These are phyloP conservation scores for Plebejus melissa DNA, from an alignment of 2,888 invertebrate genomes.

Conservation along the genomic window DNA sequence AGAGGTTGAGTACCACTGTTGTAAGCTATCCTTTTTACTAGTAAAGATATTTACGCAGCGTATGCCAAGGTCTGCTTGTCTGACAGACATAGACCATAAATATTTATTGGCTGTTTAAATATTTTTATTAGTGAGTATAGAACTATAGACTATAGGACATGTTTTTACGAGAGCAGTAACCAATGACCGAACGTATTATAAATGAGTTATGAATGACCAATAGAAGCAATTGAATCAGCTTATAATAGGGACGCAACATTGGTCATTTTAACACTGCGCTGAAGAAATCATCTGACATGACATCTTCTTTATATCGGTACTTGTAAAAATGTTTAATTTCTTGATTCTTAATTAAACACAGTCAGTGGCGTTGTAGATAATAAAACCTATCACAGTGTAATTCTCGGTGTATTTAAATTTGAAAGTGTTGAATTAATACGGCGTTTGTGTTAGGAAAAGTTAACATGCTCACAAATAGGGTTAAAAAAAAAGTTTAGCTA, in stretches of 20 bases:
- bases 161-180: neutral
- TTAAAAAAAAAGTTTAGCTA: neutral
- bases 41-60: too few relatives aligned
- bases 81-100: too few relatives aligned
- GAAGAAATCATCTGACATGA: too few relatives aligned
- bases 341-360: neutral
- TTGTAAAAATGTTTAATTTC: neutral
- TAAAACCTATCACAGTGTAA: neutral
- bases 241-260: too few relatives aligned
- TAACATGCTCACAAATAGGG: slow-evolving; percentile 9
- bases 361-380: neutral
- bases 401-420: neutral
- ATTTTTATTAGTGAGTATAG: neutral
- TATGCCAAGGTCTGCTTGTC: too few relatives aligned
- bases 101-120: neutral
- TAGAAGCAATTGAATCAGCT: too few relatives aligned
- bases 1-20: too few relatives aligned
- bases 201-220: too few relatives aligned
- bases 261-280: too few relatives aligned
- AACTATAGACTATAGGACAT: too few relatives aligned
- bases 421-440: neutral
- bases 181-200: too few relatives aligned
- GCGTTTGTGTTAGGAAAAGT: neutral
- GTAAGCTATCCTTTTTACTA: too few relatives aligned
- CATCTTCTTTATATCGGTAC: neutral